These are phyloP conservation scores for Amitus sp. DNA, from an alignment of 2,888 invertebrate species.

Conservation along the genomic window DNA sequence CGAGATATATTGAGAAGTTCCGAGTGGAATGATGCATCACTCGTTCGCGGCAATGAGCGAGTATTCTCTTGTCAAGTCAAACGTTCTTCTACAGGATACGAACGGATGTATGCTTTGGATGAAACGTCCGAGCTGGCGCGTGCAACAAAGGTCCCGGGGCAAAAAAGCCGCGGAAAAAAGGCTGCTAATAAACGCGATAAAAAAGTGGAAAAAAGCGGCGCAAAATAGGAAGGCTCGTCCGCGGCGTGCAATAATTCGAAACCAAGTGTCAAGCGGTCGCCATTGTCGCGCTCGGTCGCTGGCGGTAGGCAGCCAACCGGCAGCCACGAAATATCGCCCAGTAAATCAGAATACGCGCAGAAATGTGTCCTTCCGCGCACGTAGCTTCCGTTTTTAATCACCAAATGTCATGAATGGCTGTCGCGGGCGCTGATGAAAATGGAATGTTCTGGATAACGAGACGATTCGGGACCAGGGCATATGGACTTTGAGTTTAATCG, in stretches of 20 bases:
- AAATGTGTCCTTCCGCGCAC: constrained; percentile 48
- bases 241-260: constrained; percentile 59
- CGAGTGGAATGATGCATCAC: background rate
- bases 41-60: constrained; percentile 1
- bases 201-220: constrained; percentile 33
- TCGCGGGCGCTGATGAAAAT: background rate
- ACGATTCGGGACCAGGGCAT: constrained; percentile 9
- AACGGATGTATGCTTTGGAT: constrained; percentile 46
- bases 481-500: constrained; percentile 20
- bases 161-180: constrained; percentile 45
- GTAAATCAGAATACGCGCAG: constrained; percentile 58
- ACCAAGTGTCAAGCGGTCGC: constrained; percentile 63
- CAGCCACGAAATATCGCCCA: constrained; percentile 63
- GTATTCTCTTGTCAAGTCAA: constrained; percentile 39
- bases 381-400: constrained; percentile 58
- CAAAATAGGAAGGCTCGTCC: constrained; percentile 53
- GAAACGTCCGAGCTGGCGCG: constrained; percentile 40
- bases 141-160: constrained; percentile 51
- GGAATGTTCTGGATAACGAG: background rate
- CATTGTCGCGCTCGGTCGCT: constrained; percentile 59
- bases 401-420: constrained; percentile 42
- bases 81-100: constrained; percentile 44
- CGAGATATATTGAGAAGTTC: background rate
- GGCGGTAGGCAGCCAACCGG: constrained; percentile 54
- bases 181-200: constrained; percentile 38